Conservation (phyloP, 2,797 vertebrate genomes). For the Microctenopoma steveboyesi region DNA sequence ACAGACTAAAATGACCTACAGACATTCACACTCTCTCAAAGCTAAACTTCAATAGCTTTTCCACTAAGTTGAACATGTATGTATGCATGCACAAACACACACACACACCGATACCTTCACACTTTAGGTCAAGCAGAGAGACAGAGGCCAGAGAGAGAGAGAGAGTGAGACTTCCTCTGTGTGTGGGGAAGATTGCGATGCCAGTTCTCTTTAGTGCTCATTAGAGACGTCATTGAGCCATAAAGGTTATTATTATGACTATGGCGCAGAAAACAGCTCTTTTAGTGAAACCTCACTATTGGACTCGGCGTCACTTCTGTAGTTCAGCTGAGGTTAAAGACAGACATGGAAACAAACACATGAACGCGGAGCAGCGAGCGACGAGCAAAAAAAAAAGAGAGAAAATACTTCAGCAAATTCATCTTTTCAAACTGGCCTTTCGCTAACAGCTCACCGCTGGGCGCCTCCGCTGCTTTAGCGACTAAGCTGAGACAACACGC, state of each 20-base stretch:
- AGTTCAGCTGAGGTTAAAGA: conserved; percentile 68
- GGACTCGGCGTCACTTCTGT: conserved; percentile 58
- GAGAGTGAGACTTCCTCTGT: conserved; percentile 52
- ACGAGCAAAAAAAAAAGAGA: conserved; percentile 3
- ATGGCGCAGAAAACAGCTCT: conserved; percentile 66
- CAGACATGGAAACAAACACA: conserved; percentile 66
- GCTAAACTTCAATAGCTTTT: conserved; percentile 16
- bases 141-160: conserved; percentile 4
- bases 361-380: conserved; percentile 22
- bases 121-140: conserved; percentile 32
- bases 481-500: conserved; percentile 12
- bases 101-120: conserved; percentile 41
- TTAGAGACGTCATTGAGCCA: conserved; percentile 76
- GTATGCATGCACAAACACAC: not conserved
- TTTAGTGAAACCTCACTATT: conserved; percentile 68
- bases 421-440: conserved; percentile 30
- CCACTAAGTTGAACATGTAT: conserved; percentile 12
- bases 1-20: conserved; percentile 13
- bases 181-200: conserved; percentile 42
- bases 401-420: conserved; percentile 13
- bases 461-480: not conserved
- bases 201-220: conserved; percentile 74
- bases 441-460: conserved; percentile 10
- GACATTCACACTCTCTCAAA: conserved; percentile 4
- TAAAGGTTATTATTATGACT: conserved; percentile 77